Evolutionary conservation across 2,888 invertebrate genomes (phyloP).

Genomic region (Sminthurinus aureus): DNA sequence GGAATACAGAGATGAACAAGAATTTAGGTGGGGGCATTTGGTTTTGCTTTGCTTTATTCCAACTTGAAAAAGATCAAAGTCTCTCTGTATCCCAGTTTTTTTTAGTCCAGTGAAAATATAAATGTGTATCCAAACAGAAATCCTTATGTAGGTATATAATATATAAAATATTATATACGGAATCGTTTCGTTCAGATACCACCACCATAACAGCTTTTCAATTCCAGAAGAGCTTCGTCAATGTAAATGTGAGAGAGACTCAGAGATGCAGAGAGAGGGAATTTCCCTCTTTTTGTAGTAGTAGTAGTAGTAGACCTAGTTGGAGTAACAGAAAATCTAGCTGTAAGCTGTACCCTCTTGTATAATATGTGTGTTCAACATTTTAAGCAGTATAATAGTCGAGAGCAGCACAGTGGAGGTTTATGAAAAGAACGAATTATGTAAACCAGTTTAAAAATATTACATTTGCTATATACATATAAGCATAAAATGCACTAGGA

Average conservation of each 20-base stretch:
- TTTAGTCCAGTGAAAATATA: neutral
- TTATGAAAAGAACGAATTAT: too few species aligned
- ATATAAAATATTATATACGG: neutral
- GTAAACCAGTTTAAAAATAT: too few species aligned
- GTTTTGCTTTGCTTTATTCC: constrained; percentile 14
- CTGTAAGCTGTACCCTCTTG: too few species aligned
- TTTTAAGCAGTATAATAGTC: too few species aligned
- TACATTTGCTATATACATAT: too few species aligned
- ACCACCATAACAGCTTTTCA: constrained; percentile 10
- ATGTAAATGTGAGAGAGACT: neutral
- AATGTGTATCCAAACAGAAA: neutral
- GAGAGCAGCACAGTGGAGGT: too few species aligned
- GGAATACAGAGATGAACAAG: neutral
- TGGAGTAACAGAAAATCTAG: too few species aligned
- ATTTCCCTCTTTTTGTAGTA: too few species aligned
- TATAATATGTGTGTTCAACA: too few species aligned
- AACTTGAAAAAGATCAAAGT: constrained; percentile 27
- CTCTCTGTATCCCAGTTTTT: constrained; percentile 4
- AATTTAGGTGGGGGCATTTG: constrained; percentile 2
- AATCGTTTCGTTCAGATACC: constrained; percentile 3
- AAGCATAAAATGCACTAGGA: too few species aligned
- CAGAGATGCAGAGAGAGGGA: neutral
- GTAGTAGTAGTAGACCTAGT: too few species aligned
- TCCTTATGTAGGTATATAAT: neutral
- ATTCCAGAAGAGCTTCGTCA: neutral